phyloP scores from a whole-genome alignment of 2,797 vertebrate species.

The Danio aesculapii region DNA sequence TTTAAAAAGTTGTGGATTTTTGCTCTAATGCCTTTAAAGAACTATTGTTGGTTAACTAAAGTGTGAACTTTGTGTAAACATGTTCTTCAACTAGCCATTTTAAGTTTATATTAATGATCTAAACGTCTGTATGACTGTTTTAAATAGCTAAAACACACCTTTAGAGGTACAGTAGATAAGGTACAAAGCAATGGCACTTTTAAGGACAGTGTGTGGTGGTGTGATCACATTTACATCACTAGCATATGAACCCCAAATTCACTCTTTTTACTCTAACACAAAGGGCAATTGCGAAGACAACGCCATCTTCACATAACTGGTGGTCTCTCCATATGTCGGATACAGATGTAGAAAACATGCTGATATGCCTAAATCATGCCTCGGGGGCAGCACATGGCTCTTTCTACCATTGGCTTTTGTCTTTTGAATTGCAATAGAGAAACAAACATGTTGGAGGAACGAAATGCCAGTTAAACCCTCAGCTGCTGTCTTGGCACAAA shows the following conservation, averaged over 20 bases:
- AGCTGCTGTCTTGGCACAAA: conserved; percentile 69
- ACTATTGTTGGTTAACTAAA: no score
- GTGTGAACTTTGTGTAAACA: no score
- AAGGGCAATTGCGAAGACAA: background rate
- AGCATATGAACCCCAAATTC: background rate
- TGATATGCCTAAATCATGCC: background rate
- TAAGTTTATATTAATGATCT: no score
- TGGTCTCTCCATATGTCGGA: conserved; percentile 19
- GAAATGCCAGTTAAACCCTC: conserved; percentile 61
- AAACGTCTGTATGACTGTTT: no score
- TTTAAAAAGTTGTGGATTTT: no score
- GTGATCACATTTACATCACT: background rate
- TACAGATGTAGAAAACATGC: conserved; percentile 10
- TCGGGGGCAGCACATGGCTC: background rate
- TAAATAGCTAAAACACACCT: no score
- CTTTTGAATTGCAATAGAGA: background rate
- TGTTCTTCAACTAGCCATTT: no score
- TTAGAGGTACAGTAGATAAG: no score
- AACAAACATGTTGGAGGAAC: conserved; percentile 15
- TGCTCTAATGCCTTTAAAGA: no score
- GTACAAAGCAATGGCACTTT: no score
- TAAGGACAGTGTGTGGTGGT: background rate
- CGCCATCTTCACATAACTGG: background rate
- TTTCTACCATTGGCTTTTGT: background rate
- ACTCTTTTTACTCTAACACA: background rate